Percentiles rank a stretch among this genome's conserved stretches.
phyloP scores from a whole-genome alignment of 2,113 vertebrate species.

The Sinosuthora webbiana region DNA sequence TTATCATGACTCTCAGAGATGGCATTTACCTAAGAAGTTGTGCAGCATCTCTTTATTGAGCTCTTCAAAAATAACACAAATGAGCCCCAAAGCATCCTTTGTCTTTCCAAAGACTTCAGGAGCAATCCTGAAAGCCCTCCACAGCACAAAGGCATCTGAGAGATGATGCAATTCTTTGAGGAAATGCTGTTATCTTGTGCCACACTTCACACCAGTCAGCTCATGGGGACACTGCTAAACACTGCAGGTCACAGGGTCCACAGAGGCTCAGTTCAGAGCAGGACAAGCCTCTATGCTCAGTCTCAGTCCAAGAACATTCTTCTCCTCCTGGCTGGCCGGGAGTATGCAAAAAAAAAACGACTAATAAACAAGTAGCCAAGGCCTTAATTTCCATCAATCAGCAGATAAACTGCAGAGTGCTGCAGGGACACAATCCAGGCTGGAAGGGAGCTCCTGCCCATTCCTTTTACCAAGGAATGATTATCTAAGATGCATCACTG shows the following conservation, averaged over 20 bases:
- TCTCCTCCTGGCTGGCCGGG: not conserved
- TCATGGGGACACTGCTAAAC: not conserved
- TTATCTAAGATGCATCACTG: not conserved
- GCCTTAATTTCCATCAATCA: not conserved
- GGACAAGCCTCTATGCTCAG: not conserved
- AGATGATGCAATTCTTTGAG: not conserved
- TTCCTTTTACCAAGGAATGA: not conserved
- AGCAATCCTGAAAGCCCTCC: not conserved
- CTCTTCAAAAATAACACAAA: not conserved
- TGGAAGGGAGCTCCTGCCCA: not conserved
- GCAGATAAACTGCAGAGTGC: not conserved
- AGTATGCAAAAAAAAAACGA: not conserved
- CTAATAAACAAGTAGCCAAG: not conserved
- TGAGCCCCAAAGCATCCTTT: not conserved
- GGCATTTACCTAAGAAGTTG: not conserved
- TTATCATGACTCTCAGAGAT: not conserved
- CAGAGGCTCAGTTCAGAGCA: not conserved
- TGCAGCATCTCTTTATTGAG: not conserved
- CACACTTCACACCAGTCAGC: not conserved
- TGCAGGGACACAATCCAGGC: not conserved
- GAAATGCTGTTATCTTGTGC: not conserved
- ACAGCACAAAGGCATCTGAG: not conserved
- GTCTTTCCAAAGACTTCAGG: not conserved
- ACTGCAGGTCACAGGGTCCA: not conserved
- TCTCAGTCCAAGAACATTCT: not conserved